Evolutionary conservation across 2,888 invertebrate genomes (phyloP).

Genomic region (Cheilosia variabilis): DNA sequence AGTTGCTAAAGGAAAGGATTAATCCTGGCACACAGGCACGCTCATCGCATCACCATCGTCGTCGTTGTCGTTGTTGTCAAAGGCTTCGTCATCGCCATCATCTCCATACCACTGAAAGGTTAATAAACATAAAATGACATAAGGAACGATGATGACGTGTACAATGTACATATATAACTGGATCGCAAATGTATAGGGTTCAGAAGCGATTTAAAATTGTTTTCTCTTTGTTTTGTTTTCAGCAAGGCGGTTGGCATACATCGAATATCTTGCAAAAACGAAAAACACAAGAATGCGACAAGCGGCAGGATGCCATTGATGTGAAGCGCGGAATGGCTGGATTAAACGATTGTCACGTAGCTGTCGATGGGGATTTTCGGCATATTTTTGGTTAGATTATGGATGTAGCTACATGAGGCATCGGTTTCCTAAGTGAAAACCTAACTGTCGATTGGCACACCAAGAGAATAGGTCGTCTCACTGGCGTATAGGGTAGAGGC

Average conservation of each 20-base stretch:
- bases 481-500: too few species aligned
- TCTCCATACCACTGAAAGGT: neutral
- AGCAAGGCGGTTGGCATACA: neutral
- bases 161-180: constrained; percentile 4
- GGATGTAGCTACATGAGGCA: too few species aligned
- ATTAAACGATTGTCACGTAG: neutral
- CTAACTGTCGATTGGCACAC: too few species aligned
- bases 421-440: too few species aligned
- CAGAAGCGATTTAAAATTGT: constrained; percentile 8
- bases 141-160: constrained; percentile 43
- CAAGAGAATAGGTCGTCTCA: too few species aligned
- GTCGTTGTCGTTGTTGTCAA: neutral
- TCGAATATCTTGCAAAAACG: constrained; percentile 7
- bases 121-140: constrained; percentile 51
- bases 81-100: neutral
- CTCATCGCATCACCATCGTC: constrained; percentile 35
- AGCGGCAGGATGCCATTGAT: neutral
- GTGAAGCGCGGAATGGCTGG: neutral
- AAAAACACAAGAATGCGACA: neutral
- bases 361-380: neutral
- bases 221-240: neutral
- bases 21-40: constrained; percentile 17
- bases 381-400: neutral
- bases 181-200: neutral
- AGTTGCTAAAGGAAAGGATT: constrained; percentile 17